Evolutionary conservation across 1,140 invertebrate genomes (phyloP).

Genomic region (Pantala flavescens): DNA sequence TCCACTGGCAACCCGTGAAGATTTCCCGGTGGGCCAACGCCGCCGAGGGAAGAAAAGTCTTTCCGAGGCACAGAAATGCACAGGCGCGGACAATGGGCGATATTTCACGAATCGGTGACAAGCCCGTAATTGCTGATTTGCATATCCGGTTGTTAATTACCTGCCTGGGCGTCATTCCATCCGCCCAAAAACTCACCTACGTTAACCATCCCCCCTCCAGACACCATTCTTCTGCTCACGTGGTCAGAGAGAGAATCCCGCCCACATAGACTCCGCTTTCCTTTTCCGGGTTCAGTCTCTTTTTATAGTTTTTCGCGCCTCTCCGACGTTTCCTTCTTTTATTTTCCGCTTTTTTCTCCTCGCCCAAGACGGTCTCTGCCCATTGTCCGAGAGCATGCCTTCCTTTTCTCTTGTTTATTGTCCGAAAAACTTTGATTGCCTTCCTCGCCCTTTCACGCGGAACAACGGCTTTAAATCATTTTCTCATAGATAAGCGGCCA

Average conservation of each 20-base stretch:
- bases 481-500: too few species aligned
- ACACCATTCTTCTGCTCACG: not conserved
- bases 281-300: not conserved
- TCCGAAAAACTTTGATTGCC: too few species aligned
- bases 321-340: not conserved
- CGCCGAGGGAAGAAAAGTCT: too few species aligned
- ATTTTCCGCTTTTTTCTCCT: too few species aligned
- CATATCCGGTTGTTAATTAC: constrained; percentile 9
- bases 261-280: not conserved
- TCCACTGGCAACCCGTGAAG: too few species aligned
- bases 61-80: too few species aligned
- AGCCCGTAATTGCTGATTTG: not conserved
- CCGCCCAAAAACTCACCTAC: not conserved
- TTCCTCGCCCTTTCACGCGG: too few species aligned
- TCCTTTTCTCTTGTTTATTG: too few species aligned
- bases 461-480: too few species aligned
- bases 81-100: not conserved
- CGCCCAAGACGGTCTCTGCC: too few species aligned
- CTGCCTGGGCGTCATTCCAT: not conserved
- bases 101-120: constrained; percentile 1
- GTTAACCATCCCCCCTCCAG: not conserved
- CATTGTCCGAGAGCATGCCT: too few species aligned
- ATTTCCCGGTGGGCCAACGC: too few species aligned
- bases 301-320: constrained; percentile 1
- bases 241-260: not conserved